Evolutionary conservation across 1,140 invertebrate species (phyloP).

Genomic region (Phymorhynchus buccinoides): DNA sequence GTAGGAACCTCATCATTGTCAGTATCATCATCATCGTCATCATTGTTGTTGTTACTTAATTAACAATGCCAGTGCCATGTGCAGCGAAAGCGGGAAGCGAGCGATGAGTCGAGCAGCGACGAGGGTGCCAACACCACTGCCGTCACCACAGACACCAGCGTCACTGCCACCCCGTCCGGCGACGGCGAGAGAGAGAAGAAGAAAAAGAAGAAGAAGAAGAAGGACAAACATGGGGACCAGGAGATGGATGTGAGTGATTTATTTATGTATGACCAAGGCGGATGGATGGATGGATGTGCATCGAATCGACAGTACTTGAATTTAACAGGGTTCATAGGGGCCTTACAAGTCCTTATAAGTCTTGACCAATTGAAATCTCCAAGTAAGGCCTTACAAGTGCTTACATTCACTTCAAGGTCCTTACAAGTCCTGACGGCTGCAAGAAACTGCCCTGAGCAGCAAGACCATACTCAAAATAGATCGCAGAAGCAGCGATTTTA

Average conservation of each 20-base stretch:
- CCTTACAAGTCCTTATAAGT: too few relatives aligned
- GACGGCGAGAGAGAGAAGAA: slow-evolving; percentile 14
- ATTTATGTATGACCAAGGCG: neutral
- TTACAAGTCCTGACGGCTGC: too few relatives aligned
- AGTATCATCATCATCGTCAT: too few relatives aligned
- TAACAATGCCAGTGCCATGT: neutral
- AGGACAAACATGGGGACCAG: neutral
- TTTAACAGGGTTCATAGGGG: neutral
- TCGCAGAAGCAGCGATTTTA: too few relatives aligned
- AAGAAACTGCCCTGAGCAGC: too few relatives aligned
- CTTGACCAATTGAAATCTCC: neutral
- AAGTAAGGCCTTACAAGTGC: too few relatives aligned
- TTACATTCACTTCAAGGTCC: too few relatives aligned
- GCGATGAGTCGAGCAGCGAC: slow-evolving; percentile 1
- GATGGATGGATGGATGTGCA: neutral
- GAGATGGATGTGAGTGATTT: neutral
- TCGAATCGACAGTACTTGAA: too few relatives aligned
- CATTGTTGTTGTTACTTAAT: neutral
- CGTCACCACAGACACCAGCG: neutral
- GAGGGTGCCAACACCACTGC: neutral
- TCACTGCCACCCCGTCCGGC: neutral
- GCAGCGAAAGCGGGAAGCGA: slow-evolving; percentile 13
- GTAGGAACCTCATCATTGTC: neutral
- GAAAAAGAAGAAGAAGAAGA: slow-evolving; percentile 34
- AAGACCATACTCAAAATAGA: too few relatives aligned